phyloP scores from a whole-genome alignment of 2,888 invertebrate genomes.

The Apamea anceps region DNA sequence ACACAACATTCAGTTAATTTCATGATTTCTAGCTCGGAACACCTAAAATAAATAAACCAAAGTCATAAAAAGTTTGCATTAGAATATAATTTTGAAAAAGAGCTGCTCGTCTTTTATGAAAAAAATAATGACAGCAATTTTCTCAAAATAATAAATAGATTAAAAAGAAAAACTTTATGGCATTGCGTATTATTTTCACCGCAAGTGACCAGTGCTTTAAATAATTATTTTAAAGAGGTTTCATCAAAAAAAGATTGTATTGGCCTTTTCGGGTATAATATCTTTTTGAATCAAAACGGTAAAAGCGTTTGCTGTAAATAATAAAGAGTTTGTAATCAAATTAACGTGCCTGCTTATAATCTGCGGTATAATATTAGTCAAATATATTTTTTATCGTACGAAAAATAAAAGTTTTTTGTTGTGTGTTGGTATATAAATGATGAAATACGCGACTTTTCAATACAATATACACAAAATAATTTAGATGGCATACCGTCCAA shows the following conservation, averaged over 20 bases:
- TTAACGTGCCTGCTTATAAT: neutral
- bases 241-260: slow-evolving; percentile 4
- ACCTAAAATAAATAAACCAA: neutral
- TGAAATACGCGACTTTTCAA: neutral
- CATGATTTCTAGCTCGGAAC: neutral
- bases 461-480: neutral
- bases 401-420: neutral
- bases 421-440: neutral
- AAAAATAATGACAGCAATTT: slow-evolving; percentile 9
- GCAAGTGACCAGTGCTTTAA: slow-evolving; percentile 11
- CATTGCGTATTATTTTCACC: slow-evolving; percentile 2
- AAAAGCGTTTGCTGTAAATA: neutral
- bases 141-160: slow-evolving; percentile 4
- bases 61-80: slow-evolving; percentile 4
- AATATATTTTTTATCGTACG: neutral
- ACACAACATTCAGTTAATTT: neutral
- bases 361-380: neutral
- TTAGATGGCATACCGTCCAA: neutral
- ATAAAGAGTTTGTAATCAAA: slow-evolving; percentile 4
- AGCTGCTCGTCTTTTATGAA: neutral
- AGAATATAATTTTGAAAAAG: neutral
- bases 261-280: neutral
- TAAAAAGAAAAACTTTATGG: neutral
- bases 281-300: neutral
- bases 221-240: slow-evolving; percentile 24